Evolutionary conservation across 2,797 vertebrate genomes (phyloP).

Genomic region (Platyrinchus mystaceus): DNA sequence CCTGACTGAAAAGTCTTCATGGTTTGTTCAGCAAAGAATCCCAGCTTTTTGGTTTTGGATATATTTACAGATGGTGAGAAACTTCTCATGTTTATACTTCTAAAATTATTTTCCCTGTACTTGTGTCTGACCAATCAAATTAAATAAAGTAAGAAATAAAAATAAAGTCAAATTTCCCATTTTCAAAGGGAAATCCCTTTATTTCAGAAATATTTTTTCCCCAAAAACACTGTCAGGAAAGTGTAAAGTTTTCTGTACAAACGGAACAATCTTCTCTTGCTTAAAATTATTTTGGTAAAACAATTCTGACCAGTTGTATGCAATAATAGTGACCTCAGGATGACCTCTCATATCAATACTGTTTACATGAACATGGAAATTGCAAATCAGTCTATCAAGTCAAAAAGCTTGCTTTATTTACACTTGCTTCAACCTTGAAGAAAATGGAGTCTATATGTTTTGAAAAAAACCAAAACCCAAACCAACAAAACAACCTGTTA

Average conservation of each 20-base stretch:
- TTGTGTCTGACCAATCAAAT: neutral
- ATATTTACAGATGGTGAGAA: neutral
- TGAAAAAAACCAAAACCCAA: neutral
- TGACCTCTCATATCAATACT: neutral
- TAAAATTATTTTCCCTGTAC: neutral
- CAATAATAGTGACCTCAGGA: neutral
- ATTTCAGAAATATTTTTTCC: neutral
- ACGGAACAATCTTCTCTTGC: neutral
- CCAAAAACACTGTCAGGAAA: neutral
- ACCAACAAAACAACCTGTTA: neutral
- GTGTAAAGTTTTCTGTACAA: neutral
- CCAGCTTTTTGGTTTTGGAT: neutral
- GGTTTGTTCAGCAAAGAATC: neutral
- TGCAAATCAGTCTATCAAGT: neutral
- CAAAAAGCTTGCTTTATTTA: neutral
- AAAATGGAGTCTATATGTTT: neutral
- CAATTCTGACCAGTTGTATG: neutral
- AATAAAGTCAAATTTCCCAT: neutral
- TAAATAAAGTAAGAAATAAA: neutral
- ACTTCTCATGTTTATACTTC: neutral
- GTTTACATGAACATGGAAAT: neutral
- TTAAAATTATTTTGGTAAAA: neutral
- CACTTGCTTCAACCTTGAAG: neutral
- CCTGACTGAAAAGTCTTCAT: neutral
- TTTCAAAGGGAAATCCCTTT: neutral